Evolutionary conservation across 2,113 vertebrate genomes (phyloP).

Genomic region (Alethe castanea): DNA sequence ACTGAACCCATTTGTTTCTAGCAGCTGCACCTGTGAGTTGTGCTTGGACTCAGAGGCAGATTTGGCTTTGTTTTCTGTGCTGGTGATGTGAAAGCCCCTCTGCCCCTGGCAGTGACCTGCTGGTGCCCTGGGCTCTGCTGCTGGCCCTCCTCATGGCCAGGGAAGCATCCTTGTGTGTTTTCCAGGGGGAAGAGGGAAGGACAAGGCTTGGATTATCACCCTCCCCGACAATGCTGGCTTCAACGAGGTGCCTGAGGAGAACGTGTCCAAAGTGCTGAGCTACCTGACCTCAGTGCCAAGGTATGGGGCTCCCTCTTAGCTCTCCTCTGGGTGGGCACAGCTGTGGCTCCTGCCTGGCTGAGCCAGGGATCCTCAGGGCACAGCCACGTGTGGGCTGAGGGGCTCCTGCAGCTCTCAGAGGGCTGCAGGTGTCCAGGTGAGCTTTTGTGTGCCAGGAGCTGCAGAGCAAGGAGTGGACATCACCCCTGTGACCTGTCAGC

Average conservation of each 20-base stretch:
- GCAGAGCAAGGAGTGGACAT: not conserved
- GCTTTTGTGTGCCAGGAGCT: not conserved
- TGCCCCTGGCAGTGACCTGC: rapidly evolving
- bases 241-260: conserved; percentile 86
- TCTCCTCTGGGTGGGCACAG: not conserved
- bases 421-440: not conserved
- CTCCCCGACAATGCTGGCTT: conserved; percentile 90
- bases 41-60: not conserved
- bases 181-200: conserved; percentile 89
- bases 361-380: too few species aligned
- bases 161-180: not conserved
- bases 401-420: not conserved
- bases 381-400: rapidly evolving
- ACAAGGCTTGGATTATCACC: conserved; percentile 92
- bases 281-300: conserved; percentile 89
- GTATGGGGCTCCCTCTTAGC: conserved; percentile 63
- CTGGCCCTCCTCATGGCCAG: not conserved
- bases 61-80: not conserved
- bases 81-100: rapidly evolving
- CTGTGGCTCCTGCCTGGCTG: not conserved
- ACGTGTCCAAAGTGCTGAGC: conserved; percentile 83
- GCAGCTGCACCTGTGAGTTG: too few species aligned
- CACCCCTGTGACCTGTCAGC: not conserved
- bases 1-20: rapidly evolving
- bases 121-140: not conserved